Evolutionary conservation across 2,113 vertebrate species (phyloP).

Genomic region (Tylochromis polylepis): DNA sequence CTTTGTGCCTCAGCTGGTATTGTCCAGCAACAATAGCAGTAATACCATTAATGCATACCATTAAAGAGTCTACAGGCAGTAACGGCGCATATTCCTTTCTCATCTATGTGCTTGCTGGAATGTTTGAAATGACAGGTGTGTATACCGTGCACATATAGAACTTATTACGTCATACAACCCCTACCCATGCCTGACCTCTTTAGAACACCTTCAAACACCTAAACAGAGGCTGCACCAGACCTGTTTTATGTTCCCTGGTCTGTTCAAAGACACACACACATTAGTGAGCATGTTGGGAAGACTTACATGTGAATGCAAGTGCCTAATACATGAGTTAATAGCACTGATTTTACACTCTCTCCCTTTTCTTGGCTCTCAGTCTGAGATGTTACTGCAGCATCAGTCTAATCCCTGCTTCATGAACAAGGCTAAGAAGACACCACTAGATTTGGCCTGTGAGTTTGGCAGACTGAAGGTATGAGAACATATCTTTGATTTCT

Average conservation of each 20-base stretch:
- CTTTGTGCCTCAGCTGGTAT: slow-evolving; percentile 26
- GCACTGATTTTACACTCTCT: not conserved
- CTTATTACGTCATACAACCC: not conserved
- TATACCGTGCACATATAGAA: not conserved
- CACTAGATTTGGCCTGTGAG: slow-evolving; percentile 90
- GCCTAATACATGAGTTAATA: not conserved
- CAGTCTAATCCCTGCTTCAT: slow-evolving; percentile 90
- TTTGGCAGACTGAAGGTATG: slow-evolving; percentile 90
- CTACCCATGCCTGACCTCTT: not conserved
- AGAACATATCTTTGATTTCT: not conserved
- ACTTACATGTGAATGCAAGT: not conserved
- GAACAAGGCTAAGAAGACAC: slow-evolving; percentile 91
- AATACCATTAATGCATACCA: slow-evolving; percentile 12
- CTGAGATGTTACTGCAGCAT: slow-evolving; percentile 92
- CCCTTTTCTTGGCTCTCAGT: not conserved
- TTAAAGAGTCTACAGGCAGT: not conserved
- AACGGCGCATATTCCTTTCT: slow-evolving; percentile 17
- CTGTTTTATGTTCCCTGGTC: slow-evolving; percentile 1
- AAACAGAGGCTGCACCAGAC: not conserved
- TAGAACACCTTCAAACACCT: not conserved
- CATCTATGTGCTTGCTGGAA: not conserved
- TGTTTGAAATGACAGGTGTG: not conserved
- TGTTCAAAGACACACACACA: not conserved
- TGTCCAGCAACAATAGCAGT: slow-evolving; percentile 38
- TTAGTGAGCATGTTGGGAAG: not conserved